These are phyloP conservation scores for Orgyia antiqua DNA, from an alignment of 2,888 invertebrate species.

Conservation along the genomic window DNA sequence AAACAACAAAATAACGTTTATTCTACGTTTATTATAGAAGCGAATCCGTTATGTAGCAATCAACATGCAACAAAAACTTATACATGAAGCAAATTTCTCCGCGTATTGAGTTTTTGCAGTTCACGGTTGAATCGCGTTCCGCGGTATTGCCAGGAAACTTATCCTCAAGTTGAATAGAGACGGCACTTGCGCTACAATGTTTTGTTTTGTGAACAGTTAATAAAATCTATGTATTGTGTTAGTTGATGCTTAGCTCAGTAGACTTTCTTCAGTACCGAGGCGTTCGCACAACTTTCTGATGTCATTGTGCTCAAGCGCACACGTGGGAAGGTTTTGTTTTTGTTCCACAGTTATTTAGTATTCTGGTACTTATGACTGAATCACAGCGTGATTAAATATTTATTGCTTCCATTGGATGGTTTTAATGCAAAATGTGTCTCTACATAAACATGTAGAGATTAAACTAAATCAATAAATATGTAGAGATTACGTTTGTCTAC, in stretches of 20 bases:
- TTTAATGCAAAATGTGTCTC: no score
- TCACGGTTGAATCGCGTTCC: conserved; percentile 57
- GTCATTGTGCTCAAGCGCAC: conserved; percentile 47
- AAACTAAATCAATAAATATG: no score
- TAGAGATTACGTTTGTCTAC: no score
- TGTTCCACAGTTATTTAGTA: conserved; percentile 27
- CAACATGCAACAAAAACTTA: conserved; percentile 53
- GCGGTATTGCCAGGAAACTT: conserved; percentile 43
- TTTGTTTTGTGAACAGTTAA: conserved; percentile 26
- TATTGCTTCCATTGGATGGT: not conserved
- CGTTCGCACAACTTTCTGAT: conserved; percentile 65
- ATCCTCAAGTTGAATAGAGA: conserved; percentile 26
- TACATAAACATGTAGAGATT: no score
- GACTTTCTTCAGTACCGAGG: conserved; percentile 50
- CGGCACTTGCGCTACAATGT: conserved; percentile 10
- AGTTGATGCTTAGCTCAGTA: conserved; percentile 27
- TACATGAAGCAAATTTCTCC: conserved; percentile 57
- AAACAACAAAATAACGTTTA: no score
- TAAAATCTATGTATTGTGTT: conserved; percentile 14
- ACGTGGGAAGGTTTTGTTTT: conserved; percentile 49
- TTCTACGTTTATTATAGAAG: conserved; percentile 33
- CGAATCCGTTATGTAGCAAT: conserved; percentile 54
- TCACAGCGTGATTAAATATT: not conserved
- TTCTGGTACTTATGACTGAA: conserved; percentile 13
- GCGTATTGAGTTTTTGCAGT: conserved; percentile 50